phyloP scores from a whole-genome alignment of 2,888 invertebrate genomes.

The Helleia helle region DNA sequence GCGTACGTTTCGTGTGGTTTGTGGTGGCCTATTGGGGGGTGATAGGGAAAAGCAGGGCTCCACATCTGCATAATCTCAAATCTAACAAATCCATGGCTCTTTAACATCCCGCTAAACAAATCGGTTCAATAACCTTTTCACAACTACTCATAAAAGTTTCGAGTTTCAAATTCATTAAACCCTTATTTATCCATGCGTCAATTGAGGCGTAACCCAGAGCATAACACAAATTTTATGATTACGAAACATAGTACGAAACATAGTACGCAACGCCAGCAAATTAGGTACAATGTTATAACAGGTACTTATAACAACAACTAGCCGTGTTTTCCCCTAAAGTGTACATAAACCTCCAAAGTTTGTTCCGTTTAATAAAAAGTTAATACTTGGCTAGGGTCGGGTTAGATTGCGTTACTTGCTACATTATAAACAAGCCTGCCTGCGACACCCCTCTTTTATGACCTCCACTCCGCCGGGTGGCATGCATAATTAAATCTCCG shows the following conservation, averaged over 20 bases:
- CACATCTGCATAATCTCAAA: too few species aligned
- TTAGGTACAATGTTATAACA: slow-evolving; percentile 9
- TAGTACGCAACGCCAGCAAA: neutral
- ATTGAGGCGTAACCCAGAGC: too few species aligned
- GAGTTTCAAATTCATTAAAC: too few species aligned
- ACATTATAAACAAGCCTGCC: slow-evolving; percentile 69
- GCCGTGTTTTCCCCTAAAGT: slow-evolving; percentile 38
- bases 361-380: slow-evolving; percentile 64
- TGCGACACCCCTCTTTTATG: slow-evolving; percentile 65
- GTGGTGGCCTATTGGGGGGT: too few species aligned
- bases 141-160: too few species aligned
- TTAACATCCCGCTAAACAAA: too few species aligned
- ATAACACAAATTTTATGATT: slow-evolving; percentile 1
- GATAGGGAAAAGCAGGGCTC: too few species aligned
- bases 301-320: slow-evolving; percentile 29
- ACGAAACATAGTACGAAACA: neutral
- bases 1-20: too few species aligned
- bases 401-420: slow-evolving; percentile 63
- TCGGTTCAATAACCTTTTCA: too few species aligned
- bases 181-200: too few species aligned
- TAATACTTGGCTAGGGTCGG: slow-evolving; percentile 54
- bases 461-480: slow-evolving; percentile 51
- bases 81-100: too few species aligned
- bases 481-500: slow-evolving; percentile 72
- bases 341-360: slow-evolving; percentile 58